Conservation (phyloP, 2,797 vertebrate genomes). For the Ateles fusciceps region DNA sequence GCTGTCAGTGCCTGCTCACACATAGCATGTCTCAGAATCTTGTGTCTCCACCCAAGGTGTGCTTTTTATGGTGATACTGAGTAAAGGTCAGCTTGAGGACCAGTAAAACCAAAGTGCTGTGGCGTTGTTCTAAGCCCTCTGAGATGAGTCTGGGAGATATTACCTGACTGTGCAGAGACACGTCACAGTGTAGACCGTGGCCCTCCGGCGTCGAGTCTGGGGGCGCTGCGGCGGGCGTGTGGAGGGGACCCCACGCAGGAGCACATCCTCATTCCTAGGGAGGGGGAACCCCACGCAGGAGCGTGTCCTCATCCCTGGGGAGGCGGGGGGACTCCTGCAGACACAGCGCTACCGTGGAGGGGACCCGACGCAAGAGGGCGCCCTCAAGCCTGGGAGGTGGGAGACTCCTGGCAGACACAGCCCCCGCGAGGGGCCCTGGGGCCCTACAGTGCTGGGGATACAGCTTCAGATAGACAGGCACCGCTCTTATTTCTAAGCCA, state of each 20-base stretch:
- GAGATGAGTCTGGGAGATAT: no score
- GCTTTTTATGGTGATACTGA: background rate
- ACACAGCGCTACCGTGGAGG: no score
- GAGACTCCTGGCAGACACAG: background rate
- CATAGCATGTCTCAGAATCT: background rate
- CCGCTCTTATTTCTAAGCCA: background rate
- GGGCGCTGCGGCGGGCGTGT: background rate
- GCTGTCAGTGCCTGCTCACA: background rate
- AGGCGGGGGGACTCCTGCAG: no score
- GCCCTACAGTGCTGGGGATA: rapidly evolving
- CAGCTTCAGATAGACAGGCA: background rate
- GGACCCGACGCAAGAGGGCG: rapidly evolving
- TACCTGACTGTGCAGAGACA: rapidly evolving
- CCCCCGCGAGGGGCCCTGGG: background rate
- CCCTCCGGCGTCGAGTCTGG: background rate
- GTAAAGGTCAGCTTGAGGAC: background rate
- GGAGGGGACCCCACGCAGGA: background rate
- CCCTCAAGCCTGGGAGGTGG: background rate
- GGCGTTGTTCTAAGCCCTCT: background rate
- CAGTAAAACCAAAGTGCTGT: background rate
- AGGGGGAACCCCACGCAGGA: no score
- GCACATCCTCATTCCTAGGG: no score
- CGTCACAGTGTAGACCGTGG: background rate
- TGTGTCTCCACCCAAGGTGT: background rate
- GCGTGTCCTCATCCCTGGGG: no score